Evolutionary conservation across 35 echinoderm and acorn worm genomes (phyloP).

Genomic region (Strongylocentrotus purpuratus): DNA sequence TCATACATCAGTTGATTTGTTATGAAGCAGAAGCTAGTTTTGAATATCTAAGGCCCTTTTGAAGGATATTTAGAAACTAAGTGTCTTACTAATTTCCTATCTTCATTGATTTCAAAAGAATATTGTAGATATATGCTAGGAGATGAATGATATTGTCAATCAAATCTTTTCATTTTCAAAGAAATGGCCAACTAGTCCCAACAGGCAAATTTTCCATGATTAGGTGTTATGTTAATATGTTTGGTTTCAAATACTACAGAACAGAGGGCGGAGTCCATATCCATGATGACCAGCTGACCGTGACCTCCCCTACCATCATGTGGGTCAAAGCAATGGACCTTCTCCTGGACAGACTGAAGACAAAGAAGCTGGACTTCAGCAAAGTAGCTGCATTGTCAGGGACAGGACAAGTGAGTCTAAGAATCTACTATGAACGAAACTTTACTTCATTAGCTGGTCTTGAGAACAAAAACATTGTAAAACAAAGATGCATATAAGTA

Average conservation of each 20-base stretch:
- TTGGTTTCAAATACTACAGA: constrained; percentile 42
- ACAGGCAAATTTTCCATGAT: background rate
- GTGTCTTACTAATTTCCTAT: too few species aligned
- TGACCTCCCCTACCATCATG: constrained; percentile 97
- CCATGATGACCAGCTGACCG: constrained; percentile 68
- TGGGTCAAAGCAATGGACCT: constrained; percentile 96
- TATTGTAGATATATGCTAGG: too few species aligned
- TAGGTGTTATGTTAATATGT: background rate
- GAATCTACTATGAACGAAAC: background rate
- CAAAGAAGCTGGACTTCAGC: constrained; percentile 77
- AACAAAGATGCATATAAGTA: too few species aligned
- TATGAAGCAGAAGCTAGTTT: too few species aligned
- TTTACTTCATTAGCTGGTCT: too few species aligned
- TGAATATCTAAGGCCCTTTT: too few species aligned
- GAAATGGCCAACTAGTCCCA: background rate
- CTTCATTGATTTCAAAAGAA: too few species aligned
- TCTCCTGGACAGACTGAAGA: constrained; percentile 81
- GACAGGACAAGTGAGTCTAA: constrained; percentile 78
- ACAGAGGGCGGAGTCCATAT: constrained; percentile 84
- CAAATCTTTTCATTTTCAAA: background rate
- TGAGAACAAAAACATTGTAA: too few species aligned
- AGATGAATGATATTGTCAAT: too few species aligned
- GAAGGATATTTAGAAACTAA: too few species aligned
- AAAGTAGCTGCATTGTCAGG: constrained; percentile 89
- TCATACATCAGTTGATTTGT: too few species aligned